Evolutionary conservation across 2,888 invertebrate genomes (phyloP).

Genomic region (Lithophane leautieri): DNA sequence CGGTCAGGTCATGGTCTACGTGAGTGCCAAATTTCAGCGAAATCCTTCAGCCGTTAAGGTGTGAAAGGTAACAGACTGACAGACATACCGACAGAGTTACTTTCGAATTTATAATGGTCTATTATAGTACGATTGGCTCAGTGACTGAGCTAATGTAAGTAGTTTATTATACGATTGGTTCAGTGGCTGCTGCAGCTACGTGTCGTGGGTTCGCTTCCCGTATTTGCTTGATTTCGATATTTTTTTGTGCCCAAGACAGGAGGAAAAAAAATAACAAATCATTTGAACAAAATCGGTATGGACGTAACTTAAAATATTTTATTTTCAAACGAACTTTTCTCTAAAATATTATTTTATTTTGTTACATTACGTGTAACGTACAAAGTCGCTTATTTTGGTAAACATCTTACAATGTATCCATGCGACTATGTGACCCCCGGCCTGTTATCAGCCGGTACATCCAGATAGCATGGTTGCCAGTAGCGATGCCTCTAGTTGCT

Average conservation of each 20-base stretch:
- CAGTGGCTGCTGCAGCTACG: not conserved
- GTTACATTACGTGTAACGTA: slow-evolving; percentile 8
- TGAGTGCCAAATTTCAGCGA: too few relatives aligned
- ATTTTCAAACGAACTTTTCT: not conserved
- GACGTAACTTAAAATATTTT: not conserved
- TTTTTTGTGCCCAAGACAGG: too few relatives aligned
- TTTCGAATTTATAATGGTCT: too few relatives aligned
- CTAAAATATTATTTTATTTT: not conserved
- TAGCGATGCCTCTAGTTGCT: slow-evolving; percentile 35
- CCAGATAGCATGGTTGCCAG: slow-evolving; percentile 51
- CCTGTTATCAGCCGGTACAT: slow-evolving; percentile 48
- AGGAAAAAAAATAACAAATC: too few relatives aligned
- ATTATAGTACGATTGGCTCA: too few relatives aligned
- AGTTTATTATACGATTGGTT: too few relatives aligned
- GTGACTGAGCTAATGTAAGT: too few relatives aligned
- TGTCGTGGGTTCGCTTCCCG: not conserved
- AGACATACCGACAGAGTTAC: too few relatives aligned
- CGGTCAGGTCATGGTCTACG: too few relatives aligned
- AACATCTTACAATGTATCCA: slow-evolving; percentile 33
- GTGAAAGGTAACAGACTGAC: too few relatives aligned
- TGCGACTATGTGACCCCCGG: slow-evolving; percentile 40
- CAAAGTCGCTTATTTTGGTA: slow-evolving; percentile 51
- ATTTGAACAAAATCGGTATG: not conserved
- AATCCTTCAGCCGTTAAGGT: too few relatives aligned
- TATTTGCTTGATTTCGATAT: too few relatives aligned